Percentiles rank a stretch among this genome's conserved stretches.
phyloP scores from a whole-genome alignment of 2,113 vertebrate species.

The Psittacus erithacus region DNA sequence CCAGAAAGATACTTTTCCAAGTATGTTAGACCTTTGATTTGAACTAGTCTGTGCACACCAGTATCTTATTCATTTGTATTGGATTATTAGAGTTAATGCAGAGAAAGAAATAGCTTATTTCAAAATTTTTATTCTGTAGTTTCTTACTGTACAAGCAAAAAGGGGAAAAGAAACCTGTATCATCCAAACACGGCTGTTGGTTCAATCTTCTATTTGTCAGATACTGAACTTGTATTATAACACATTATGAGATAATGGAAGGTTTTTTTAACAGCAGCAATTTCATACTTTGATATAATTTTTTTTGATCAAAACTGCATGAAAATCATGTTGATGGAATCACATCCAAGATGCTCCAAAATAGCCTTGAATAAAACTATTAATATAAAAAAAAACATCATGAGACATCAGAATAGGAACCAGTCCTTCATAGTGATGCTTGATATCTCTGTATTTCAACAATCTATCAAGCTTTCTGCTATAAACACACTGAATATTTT shows the following conservation, averaged over 20 bases:
- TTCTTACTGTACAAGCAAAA: background rate
- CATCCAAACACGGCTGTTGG: background rate
- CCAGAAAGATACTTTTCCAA: background rate
- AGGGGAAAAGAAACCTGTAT: background rate
- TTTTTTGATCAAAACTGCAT: conserved; percentile 49
- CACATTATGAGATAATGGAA: background rate
- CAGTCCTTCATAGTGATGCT: background rate
- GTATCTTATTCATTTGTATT: background rate
- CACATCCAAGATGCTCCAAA: background rate
- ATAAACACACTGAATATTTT: background rate
- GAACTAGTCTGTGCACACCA: background rate
- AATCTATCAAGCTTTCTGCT: background rate
- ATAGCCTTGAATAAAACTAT: background rate
- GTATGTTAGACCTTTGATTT: conserved; percentile 31
- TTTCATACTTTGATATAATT: conserved; percentile 33
- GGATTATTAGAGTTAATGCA: background rate
- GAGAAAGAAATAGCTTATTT: conserved; percentile 6
- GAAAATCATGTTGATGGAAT: conserved; percentile 32
- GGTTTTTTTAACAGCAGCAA: conserved; percentile 10
- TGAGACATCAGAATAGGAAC: background rate
- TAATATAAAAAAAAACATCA: background rate
- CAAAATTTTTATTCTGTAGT: background rate
- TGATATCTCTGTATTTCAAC: conserved; percentile 12
- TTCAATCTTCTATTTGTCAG: background rate
- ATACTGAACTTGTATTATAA: conserved; percentile 12